Evolutionary conservation across 2,113 vertebrate species (phyloP).

Genomic region (Amphiprion ocellaris): DNA sequence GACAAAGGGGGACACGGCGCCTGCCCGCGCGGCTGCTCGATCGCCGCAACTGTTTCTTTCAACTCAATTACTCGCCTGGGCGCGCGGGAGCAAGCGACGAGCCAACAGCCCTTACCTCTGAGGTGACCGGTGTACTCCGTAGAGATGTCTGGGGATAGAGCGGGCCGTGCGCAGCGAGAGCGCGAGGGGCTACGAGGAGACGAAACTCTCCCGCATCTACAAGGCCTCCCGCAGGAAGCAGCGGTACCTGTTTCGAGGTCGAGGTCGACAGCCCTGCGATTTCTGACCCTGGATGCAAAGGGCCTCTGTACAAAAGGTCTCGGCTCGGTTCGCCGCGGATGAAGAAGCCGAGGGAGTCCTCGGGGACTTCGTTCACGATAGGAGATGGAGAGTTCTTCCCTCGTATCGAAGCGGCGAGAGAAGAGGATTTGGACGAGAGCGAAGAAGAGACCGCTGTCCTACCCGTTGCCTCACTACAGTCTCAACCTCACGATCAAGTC

Average conservation of each 20-base stretch:
- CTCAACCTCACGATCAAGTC: neutral
- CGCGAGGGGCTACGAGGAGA: conserved; percentile 13
- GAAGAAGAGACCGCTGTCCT: neutral
- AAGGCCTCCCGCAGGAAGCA: neutral
- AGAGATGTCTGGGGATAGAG: conserved; percentile 3
- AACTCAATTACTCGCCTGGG: conserved; percentile 2
- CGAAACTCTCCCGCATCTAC: neutral
- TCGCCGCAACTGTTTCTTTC: conserved; percentile 6
- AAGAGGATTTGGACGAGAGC: fast-evolving
- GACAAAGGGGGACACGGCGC: fast-evolving
- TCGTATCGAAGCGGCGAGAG: neutral
- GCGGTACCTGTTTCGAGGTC: neutral
- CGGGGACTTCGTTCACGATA: too few relatives aligned
- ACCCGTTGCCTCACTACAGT: neutral
- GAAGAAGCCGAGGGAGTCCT: too few relatives aligned
- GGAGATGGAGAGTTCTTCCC: conserved; percentile 16
- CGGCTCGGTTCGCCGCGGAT: too few relatives aligned
- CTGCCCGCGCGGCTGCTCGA: too few relatives aligned
- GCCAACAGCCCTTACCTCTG: too few relatives aligned
- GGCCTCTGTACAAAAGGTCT: neutral
- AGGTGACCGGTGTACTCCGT: too few relatives aligned
- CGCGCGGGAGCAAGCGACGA: fast-evolving
- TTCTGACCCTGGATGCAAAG: fast-evolving
- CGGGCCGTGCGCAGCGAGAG: neutral
- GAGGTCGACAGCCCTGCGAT: neutral